Percentiles rank a stretch among this genome's conserved stretches.
Conservation (phyloP, 2,888 invertebrate genomes). For the Drosophila kuntzei region DNA sequence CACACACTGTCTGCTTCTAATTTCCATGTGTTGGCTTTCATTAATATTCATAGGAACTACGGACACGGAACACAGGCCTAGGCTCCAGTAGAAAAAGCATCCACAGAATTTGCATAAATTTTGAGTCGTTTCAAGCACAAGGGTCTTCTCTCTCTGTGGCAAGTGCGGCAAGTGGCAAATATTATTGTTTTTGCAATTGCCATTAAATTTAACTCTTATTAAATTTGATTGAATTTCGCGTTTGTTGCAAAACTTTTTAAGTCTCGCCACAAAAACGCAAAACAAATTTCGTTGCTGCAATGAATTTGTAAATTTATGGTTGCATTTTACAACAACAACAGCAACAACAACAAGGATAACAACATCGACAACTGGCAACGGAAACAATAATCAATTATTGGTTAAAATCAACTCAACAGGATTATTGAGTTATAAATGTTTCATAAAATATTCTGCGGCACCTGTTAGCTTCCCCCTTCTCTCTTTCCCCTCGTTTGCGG, state of each 20-base stretch:
- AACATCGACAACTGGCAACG: constrained; percentile 30
- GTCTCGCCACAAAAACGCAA: constrained; percentile 50
- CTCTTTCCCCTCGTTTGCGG: constrained; percentile 49
- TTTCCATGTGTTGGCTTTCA: constrained; percentile 75
- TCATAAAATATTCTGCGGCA: constrained; percentile 75
- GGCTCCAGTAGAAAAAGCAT: constrained; percentile 52
- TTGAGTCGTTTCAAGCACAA: constrained; percentile 21
- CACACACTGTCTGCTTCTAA: constrained; percentile 42
- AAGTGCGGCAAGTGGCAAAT: constrained; percentile 10
- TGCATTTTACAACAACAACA: constrained; percentile 46
- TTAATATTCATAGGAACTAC: constrained; percentile 73
- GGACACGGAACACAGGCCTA: constrained; percentile 39
- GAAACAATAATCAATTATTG: constrained; percentile 78
- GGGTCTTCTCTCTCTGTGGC: constrained; percentile 2
- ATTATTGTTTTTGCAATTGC: too few relatives aligned
- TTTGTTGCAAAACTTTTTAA: constrained; percentile 40
- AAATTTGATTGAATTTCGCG: constrained; percentile 43
- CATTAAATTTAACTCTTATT: constrained; percentile 24
- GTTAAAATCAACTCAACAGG: constrained; percentile 78
- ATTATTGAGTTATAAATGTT: constrained; percentile 79
- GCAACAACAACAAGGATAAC: constrained; percentile 2
- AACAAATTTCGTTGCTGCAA: constrained; percentile 52
- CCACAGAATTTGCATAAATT: constrained; percentile 68
- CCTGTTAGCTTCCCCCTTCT: constrained; percentile 48
- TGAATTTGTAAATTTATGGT: constrained; percentile 63